Percentiles rank a stretch among this genome's conserved stretches.
phyloP scores from a whole-genome alignment of 2,797 vertebrate genomes.

The Danio choprae region DNA sequence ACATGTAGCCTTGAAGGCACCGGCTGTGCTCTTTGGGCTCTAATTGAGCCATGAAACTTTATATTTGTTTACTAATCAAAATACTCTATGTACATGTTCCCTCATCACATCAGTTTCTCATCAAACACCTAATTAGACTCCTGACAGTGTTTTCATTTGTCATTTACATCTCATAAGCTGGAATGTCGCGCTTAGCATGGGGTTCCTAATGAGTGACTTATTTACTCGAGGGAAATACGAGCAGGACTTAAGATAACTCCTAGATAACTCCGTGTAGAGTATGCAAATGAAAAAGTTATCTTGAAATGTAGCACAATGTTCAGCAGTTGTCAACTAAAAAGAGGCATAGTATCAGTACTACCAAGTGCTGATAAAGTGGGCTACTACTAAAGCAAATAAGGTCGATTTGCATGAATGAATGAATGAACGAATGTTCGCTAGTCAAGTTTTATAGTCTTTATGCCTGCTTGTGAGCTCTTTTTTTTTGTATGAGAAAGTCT shows the following conservation, averaged over 20 bases:
- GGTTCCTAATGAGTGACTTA: conserved; percentile 38
- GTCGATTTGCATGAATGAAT: conserved; percentile 19
- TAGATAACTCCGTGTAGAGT: conserved; percentile 34
- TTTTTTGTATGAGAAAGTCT: conserved; percentile 15
- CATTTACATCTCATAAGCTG: background rate
- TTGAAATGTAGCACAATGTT: conserved; percentile 19
- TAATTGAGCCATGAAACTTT: conserved; percentile 18
- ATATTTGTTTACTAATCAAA: conserved; percentile 52
- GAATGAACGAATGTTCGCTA: background rate
- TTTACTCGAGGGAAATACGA: conserved; percentile 23
- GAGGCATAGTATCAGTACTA: background rate
- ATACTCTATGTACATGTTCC: conserved; percentile 17
- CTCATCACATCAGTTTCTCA: conserved; percentile 13
- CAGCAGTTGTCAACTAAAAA: conserved; percentile 28
- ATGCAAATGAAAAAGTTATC: conserved; percentile 51
- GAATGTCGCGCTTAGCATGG: conserved; percentile 30
- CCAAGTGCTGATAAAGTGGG: conserved; percentile 14
- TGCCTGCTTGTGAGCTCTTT: conserved; percentile 16
- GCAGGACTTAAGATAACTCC: background rate
- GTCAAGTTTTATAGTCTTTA: conserved; percentile 2
- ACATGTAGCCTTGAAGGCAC: conserved; percentile 60
- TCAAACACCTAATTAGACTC: conserved; percentile 6
- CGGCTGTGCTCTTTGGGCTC: conserved; percentile 57
- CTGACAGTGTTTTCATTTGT: conserved; percentile 13
- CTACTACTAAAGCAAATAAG: background rate